phyloP scores from a whole-genome alignment of 1,140 invertebrate genomes.

The Drosophila yakuba region DNA sequence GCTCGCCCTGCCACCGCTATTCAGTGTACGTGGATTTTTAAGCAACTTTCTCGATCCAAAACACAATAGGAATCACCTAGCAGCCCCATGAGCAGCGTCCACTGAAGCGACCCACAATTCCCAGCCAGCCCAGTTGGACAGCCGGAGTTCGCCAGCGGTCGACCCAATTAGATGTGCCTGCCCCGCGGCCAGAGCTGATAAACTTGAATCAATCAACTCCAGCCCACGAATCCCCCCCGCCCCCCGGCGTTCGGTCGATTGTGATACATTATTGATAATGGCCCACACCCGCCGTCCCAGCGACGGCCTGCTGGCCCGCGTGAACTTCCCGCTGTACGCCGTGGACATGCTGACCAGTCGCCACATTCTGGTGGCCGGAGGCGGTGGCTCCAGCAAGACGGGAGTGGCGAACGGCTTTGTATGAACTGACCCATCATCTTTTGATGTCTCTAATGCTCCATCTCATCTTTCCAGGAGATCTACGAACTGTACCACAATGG shows the following conservation, averaged over 20 bases:
- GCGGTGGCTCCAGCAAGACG: constrained; percentile 97
- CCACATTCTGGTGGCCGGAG: constrained; percentile 97
- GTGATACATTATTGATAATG: constrained; percentile 71
- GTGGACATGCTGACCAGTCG: constrained; percentile 95
- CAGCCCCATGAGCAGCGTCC: constrained; percentile 9
- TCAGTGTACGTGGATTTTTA: constrained; percentile 51
- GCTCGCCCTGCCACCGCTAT: constrained; percentile 9
- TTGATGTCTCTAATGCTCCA: neutral
- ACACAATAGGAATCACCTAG: neutral
- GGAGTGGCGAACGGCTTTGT: constrained; percentile 98
- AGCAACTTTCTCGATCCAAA: constrained; percentile 25
- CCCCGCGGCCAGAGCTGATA: constrained; percentile 23
- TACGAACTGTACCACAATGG: constrained; percentile 95
- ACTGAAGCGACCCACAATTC: neutral
- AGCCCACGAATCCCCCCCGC: neutral
- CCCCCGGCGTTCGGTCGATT: constrained; percentile 27
- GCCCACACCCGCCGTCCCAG: constrained; percentile 80
- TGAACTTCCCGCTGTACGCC: constrained; percentile 97
- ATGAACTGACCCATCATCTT: constrained; percentile 83
- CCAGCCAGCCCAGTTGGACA: neutral
- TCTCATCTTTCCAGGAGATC: constrained; percentile 89
- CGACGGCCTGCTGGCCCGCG: constrained; percentile 91
- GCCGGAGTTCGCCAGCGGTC: constrained; percentile 2
- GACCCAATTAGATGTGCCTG: constrained; percentile 25
- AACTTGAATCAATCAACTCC: constrained; percentile 42